These are phyloP conservation scores for Lycaon pictus DNA, from an alignment of 2,113 vertebrate species.

Conservation along the genomic window DNA sequence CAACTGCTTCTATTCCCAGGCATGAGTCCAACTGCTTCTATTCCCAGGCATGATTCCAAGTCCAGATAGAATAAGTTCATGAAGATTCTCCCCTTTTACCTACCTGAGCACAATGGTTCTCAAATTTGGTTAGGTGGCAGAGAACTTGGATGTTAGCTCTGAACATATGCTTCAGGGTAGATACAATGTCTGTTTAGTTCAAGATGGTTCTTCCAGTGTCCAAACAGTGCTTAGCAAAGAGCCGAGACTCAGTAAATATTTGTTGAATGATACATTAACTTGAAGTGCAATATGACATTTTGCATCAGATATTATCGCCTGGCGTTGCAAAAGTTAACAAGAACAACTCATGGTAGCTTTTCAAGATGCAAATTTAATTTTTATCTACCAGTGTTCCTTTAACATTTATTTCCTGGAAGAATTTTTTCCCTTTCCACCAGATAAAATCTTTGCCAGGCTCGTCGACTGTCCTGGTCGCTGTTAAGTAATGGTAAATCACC, in stretches of 20 bases:
- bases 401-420: not conserved
- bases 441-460: not conserved
- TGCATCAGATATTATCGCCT: not conserved
- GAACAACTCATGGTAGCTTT: not conserved
- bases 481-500: not conserved
- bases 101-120: not conserved
- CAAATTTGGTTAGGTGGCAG: not conserved
- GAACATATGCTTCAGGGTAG: not conserved
- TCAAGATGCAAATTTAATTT: constrained; percentile 13
- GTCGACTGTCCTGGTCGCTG: not conserved
- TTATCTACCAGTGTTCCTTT: not conserved
- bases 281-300: not conserved
- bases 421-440: not conserved
- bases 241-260: not conserved
- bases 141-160: not conserved
- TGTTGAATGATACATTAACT: not conserved
- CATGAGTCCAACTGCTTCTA: not conserved
- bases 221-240: not conserved
- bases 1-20: not conserved
- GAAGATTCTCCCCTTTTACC: not conserved
- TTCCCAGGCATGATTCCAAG: not conserved
- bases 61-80: not conserved
- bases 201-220: not conserved
- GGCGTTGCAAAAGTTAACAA: not conserved
- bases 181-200: not conserved